Percentiles rank a stretch among this genome's conserved stretches.
These are phyloP conservation scores for Sarcophaga carnaria DNA, from an alignment of 2,888 invertebrate species.

Conservation along the genomic window DNA sequence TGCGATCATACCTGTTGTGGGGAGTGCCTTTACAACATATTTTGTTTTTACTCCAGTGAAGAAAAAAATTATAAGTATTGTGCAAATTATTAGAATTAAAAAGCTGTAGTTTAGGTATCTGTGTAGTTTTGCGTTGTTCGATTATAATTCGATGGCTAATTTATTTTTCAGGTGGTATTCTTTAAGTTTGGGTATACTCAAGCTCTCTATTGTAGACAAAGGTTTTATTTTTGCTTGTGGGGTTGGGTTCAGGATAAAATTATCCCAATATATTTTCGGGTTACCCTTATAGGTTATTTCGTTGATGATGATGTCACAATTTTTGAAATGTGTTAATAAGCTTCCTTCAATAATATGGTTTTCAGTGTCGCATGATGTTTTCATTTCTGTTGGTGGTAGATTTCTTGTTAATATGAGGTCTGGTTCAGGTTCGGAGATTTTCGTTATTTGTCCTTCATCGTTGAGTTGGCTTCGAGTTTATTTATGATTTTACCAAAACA, in stretches of 20 bases:
- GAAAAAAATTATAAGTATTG: neutral
- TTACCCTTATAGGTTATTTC: conserved; percentile 9
- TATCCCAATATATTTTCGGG: conserved; percentile 25
- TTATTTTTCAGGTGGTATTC: conserved; percentile 24
- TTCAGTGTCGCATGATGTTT: neutral
- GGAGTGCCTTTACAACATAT: neutral
- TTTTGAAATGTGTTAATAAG: conserved; percentile 32
- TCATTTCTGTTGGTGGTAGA: neutral
- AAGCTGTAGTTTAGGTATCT: neutral
- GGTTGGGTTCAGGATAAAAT: conserved; percentile 13
- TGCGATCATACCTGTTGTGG: neutral
- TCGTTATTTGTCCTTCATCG: neutral
- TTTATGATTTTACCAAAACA: neutral
- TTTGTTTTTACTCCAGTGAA: neutral
- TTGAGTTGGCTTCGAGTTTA: conserved; percentile 11
- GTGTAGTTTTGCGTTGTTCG: conserved; percentile 1
- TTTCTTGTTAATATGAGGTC: no score
- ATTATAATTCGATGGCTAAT: neutral
- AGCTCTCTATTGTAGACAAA: conserved; percentile 27
- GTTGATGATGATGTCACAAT: conserved; percentile 1
- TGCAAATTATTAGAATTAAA: conserved; percentile 3
- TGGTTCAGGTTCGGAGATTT: neutral
- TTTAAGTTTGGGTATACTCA: conserved; percentile 28
- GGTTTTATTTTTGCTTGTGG: conserved; percentile 33
- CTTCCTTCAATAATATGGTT: no score